Base-by-base conservation (phyloP, 2,888 invertebrate species). In the Drosophila kuntzei region DNA sequence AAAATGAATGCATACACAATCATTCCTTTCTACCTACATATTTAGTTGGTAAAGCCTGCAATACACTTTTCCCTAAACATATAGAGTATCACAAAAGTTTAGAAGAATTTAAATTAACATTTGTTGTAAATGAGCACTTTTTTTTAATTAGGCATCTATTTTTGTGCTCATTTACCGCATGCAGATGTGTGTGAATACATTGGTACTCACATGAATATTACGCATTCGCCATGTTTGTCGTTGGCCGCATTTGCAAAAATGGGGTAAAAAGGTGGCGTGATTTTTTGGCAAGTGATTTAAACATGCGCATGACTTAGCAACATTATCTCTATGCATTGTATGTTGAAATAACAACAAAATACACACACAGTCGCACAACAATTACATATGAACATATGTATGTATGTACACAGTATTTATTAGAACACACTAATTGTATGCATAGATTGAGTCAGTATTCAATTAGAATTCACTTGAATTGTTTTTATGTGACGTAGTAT, bases 261-360 rank as follows among this genome's bases (percentile, higher is more conserved):
- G 44, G 57, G 60, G 43, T 77, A 46, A 62, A 59, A 47, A 37
- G 25, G 63, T 83, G 87, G 83, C 87, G 89, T 83, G 87, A 83
- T 82, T 76, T 57, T 78, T 73, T 78, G 77, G 65, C 84, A 63
- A 70, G 57, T 63, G 60, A 37, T 64, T 68, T 70, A 37, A 36
- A 64, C 37, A 71, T 65, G 58, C 41, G 46, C 60, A 75, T 75
- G 71, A 61, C 61, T 61, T 55, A 29, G 59, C 54, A 51, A 67
- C 36, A 51, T 66, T 61, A 50, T 22, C 37, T 41, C 39, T 62
- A 22, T 60, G 16, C 50, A 32, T 11, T 14, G 12, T 36, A 43
- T 47, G 46, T 29, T 3, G 8, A 37, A 25, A 41, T 6, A 22
- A 49, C 16, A 54, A 29, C 9, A 39, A 18, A 34, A 25, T 25